Evolutionary conservation across 2,113 vertebrate genomes (phyloP).

Genomic region (Polypterus senegalus): DNA sequence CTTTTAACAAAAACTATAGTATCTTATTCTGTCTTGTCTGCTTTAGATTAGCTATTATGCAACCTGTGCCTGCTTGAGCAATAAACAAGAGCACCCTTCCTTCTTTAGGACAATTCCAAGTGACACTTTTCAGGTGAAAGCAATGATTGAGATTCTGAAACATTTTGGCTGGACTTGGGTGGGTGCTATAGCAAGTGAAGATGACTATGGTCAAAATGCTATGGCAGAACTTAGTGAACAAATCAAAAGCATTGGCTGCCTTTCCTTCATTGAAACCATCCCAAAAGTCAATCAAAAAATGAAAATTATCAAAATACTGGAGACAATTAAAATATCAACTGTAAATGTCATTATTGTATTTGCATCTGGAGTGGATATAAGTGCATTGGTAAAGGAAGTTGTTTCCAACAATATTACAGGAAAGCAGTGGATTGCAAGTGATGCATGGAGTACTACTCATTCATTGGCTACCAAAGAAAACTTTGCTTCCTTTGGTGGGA

Average conservation of each 20-base stretch:
- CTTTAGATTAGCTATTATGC: slow-evolving; percentile 7
- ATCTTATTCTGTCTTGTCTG: background rate
- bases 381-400: slow-evolving; percentile 1
- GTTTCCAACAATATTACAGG: background rate
- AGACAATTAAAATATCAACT: slow-evolving; percentile 1
- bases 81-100: slow-evolving; percentile 2
- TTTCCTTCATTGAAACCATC: slow-evolving; percentile 5
- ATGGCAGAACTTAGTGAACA: background rate
- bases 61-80: slow-evolving; percentile 6
- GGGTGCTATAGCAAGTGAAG: slow-evolving; percentile 3
- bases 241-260: background rate
- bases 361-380: background rate
- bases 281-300: background rate
- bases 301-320: background rate
- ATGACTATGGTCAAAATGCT: slow-evolving; percentile 6
- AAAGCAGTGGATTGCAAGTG: slow-evolving; percentile 2
- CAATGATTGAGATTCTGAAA: background rate
- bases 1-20: background rate
- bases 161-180: slow-evolving; percentile 4
- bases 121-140: slow-evolving; percentile 1
- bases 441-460: slow-evolving; percentile 4
- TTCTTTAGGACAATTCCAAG: slow-evolving; percentile 7
- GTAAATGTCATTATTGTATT: slow-evolving; percentile 7
- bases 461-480: background rate
- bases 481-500: background rate